Evolutionary conservation across 2,113 vertebrate species (phyloP), one percentile per base, ranked within the genome.

Genomic region (Rhea americana): DNA sequence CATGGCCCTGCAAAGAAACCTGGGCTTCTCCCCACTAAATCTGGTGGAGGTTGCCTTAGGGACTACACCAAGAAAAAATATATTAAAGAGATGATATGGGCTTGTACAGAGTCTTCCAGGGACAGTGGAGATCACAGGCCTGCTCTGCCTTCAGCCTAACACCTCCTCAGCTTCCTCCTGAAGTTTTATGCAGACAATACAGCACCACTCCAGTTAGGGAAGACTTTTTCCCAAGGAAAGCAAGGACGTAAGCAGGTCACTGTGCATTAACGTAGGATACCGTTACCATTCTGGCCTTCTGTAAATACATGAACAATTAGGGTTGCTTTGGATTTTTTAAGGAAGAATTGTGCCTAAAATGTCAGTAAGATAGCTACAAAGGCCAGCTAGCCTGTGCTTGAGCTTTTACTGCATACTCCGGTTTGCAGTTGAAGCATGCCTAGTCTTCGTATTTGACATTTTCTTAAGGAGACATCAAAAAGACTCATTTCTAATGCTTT

Each of bases 381-480:
- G 72, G 92, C 15, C 41, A 91, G 32, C 28, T 56, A 80, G 82
- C 4, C 25, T 76, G 39, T 45, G 48, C 14, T 43, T 39, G 47
- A 83, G 45, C 25, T 88, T 74, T 43, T 74, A 37, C 2, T 58
- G 55, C 8, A 30, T 32, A 62, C 30, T 89, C n/a, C 73, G n/a
- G 56, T 53, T 58, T 74, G n/a, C 66, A 78, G 51, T 0, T 66
- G 26, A 68, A 62, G 12, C 39, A 11, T 66, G 58, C 18, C 58
- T 58, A 39, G 25, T 63, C 26, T 80, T 80, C n/a, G 43, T 35
- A 62, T 8, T 39, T 24, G 68, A 35, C 9, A 9, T 77, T 83
- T 90, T 76, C 68, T 66, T 48, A 93, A 70, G 85, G 28, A 32
- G 75, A 88, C 51, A 77, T 32, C 67, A 77, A 24, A 48, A 70